Conservation (phyloP, 1,140 invertebrate genomes). For the Drosophila melanica region DNA sequence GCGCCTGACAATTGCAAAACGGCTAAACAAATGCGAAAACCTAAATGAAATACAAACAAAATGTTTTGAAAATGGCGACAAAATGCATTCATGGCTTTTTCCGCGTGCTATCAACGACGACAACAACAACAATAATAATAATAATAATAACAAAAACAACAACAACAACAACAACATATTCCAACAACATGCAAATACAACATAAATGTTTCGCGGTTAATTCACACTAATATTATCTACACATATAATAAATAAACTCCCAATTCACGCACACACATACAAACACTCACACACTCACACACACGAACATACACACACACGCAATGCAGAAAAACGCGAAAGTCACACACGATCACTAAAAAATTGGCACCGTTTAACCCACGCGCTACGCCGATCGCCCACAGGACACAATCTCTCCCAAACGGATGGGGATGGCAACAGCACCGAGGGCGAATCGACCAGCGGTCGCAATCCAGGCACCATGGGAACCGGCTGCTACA, state of each 20-base stretch:
- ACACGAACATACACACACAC: constrained; percentile 38
- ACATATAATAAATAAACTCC: constrained; percentile 14
- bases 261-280: constrained; percentile 25
- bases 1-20: constrained; percentile 28
- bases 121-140: constrained; percentile 32
- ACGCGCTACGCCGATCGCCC: constrained; percentile 84
- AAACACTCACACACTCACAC: constrained; percentile 27
- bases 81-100: constrained; percentile 83
- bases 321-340: constrained; percentile 82
- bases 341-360: constrained; percentile 83
- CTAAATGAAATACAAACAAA: constrained; percentile 32
- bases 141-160: constrained; percentile 41
- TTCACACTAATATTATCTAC: constrained; percentile 38
- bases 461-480: constrained; percentile 88
- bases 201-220: constrained; percentile 44
- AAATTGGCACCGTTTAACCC: constrained; percentile 84
- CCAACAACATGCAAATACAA: constrained; percentile 30
- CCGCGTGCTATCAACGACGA: constrained; percentile 41
- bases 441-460: constrained; percentile 91
- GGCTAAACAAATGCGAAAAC: constrained; percentile 75
- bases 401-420: constrained; percentile 96
- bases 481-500: constrained; percentile 92
- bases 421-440: constrained; percentile 93
- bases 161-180: constrained; percentile 38
- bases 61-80: constrained; percentile 60